Evolutionary conservation across 2,888 invertebrate genomes (phyloP).

Genomic region (Mythimna impura): DNA sequence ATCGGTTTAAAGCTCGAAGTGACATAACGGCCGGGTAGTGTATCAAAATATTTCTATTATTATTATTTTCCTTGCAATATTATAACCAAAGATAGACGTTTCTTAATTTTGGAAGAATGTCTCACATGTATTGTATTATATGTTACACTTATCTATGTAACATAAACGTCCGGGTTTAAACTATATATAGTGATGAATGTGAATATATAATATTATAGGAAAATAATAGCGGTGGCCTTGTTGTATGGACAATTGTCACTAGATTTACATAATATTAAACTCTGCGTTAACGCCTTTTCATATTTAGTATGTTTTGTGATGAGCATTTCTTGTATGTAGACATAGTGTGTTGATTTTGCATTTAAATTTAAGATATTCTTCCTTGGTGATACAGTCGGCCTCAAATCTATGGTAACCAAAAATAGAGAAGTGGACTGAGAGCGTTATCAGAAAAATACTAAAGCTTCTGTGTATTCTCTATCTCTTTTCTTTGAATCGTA

Average conservation of each 20-base stretch:
- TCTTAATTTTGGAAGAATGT: too few relatives aligned
- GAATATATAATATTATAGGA: constrained; percentile 22
- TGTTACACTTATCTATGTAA: too few relatives aligned
- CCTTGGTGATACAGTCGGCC: not conserved
- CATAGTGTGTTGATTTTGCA: not conserved
- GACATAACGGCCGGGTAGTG: not conserved
- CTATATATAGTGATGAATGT: constrained; percentile 18
- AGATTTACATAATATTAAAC: constrained; percentile 35
- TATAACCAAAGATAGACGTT: too few relatives aligned
- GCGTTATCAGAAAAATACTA: too few relatives aligned
- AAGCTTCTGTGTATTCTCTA: too few relatives aligned
- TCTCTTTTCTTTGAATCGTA: too few relatives aligned
- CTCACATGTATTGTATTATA: too few relatives aligned
- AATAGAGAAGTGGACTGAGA: too few relatives aligned
- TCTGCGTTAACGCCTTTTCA: constrained; percentile 27
- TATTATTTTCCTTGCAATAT: too few relatives aligned
- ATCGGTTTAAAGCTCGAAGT: not conserved
- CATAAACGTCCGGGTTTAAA: too few relatives aligned
- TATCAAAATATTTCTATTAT: not conserved
- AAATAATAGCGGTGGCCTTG: constrained; percentile 66
- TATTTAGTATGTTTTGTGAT: constrained; percentile 20
- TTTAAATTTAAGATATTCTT: not conserved
- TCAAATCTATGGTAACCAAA: not conserved
- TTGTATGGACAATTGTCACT: constrained; percentile 56
- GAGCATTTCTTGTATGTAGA: not conserved